A percentile compares a stretch with the other conserved stretches of the same genome.
phyloP scores from a whole-genome alignment of 2,888 invertebrate genomes.

The Eurytoma californica region DNA sequence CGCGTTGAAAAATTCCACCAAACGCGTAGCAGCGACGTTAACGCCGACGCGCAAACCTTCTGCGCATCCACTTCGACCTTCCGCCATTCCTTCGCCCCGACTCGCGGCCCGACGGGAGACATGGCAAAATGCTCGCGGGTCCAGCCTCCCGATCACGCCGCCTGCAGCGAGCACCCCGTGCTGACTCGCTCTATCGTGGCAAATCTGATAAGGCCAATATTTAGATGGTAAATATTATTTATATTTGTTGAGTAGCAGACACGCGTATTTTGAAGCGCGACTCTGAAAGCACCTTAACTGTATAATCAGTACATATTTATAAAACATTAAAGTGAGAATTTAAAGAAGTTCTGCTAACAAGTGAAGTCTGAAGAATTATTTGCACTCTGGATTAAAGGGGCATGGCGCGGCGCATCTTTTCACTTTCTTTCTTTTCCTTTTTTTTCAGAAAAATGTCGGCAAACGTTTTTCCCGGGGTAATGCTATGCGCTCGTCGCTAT shows the following conservation, averaged over 20 bases:
- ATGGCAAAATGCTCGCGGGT: background rate
- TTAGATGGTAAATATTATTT: constrained; percentile 50
- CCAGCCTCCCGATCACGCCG: no score
- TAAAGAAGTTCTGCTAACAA: constrained; percentile 15
- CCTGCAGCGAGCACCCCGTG: no score
- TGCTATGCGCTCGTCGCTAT: background rate
- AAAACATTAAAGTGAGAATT: constrained; percentile 23
- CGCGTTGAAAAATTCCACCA: constrained; percentile 41
- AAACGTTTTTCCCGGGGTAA: background rate
- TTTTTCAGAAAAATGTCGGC: no score
- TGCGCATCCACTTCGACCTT: constrained; percentile 46
- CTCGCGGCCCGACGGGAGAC: background rate
- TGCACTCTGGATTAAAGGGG: constrained; percentile 20
- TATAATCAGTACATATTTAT: constrained; percentile 41
- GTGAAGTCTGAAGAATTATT: constrained; percentile 30
- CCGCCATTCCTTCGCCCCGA: constrained; percentile 38
- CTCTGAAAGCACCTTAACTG: constrained; percentile 27
- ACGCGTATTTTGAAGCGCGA: constrained; percentile 12
- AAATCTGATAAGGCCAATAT: constrained; percentile 46
- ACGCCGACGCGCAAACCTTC: constrained; percentile 33
- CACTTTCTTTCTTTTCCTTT: no score
- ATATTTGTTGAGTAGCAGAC: constrained; percentile 51
- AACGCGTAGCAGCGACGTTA: background rate
- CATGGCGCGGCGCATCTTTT: no score
- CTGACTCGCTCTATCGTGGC: background rate